These are phyloP conservation scores for Danio aesculapii DNA, from an alignment of 2,797 vertebrate genomes.

Conservation along the genomic window DNA sequence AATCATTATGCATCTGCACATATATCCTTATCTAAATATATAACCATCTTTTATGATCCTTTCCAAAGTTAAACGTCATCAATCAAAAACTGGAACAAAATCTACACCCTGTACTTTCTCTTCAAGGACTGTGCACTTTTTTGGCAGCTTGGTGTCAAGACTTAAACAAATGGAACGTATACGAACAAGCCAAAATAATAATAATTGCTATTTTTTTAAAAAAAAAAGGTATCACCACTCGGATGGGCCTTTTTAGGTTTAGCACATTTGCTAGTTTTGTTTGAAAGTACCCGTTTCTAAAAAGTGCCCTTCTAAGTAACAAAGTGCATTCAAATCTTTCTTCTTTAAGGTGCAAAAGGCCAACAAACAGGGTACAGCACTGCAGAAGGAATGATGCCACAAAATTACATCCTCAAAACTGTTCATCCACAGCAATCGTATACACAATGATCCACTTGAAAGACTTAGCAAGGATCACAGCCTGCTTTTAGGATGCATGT, in stretches of 20 bases:
- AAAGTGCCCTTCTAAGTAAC: slow-evolving; percentile 81
- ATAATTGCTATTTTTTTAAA: slow-evolving; percentile 24
- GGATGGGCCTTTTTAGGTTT: slow-evolving; percentile 49
- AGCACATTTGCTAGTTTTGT: slow-evolving; percentile 73
- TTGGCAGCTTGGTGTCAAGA: slow-evolving; percentile 78
- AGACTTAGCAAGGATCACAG: not conserved
- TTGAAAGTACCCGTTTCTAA: slow-evolving; percentile 83
- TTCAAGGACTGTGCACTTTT: slow-evolving; percentile 58
- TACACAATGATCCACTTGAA: slow-evolving; percentile 5
- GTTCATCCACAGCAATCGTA: not conserved
- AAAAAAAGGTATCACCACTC: slow-evolving; percentile 59
- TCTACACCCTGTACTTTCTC: slow-evolving; percentile 50
- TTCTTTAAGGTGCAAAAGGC: slow-evolving; percentile 78
- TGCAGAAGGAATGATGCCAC: slow-evolving; percentile 54
- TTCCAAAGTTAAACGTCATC: slow-evolving; percentile 60
- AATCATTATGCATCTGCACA: slow-evolving; percentile 64
- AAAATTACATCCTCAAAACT: slow-evolving; percentile 2
- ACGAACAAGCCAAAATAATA: slow-evolving; percentile 22
- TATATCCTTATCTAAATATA: not conserved
- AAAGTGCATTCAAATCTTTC: slow-evolving; percentile 81
- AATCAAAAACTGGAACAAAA: slow-evolving; percentile 50
- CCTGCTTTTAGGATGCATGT: not conserved
- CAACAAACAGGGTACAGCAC: slow-evolving; percentile 62
- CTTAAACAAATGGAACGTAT: slow-evolving; percentile 65
- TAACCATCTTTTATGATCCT: slow-evolving; percentile 52